Conservation (phyloP, 2,113 vertebrate species). For the Stegostoma tigrinum region DNA sequence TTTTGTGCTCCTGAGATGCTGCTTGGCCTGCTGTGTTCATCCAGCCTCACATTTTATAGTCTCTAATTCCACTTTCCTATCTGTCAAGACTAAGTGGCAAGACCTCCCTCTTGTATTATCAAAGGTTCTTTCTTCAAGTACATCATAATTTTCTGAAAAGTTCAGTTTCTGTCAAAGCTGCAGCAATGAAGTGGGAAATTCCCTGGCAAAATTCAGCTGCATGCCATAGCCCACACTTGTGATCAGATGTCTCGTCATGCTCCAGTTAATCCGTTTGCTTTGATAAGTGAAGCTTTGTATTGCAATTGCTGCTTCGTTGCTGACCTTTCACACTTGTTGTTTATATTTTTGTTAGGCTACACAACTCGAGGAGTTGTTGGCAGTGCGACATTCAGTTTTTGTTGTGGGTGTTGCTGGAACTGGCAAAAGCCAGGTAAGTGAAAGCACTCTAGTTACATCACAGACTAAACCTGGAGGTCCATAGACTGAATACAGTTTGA, state of each 20-base stretch:
- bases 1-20: too few species aligned
- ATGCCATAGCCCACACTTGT: background rate
- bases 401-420: constrained; percentile 62
- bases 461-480: background rate
- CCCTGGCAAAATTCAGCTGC: background rate
- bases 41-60: too few species aligned
- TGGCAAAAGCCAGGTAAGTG: constrained; percentile 61
- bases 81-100: too few species aligned
- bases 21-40: too few species aligned
- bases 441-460: constrained; percentile 23
- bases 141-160: background rate
- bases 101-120: too few species aligned
- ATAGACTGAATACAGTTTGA: background rate
- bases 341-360: constrained; percentile 51
- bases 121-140: too few species aligned
- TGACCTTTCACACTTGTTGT: background rate
- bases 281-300: background rate
- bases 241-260: background rate
- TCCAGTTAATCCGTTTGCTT: background rate
- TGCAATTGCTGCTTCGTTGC: background rate
- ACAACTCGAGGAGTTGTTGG: constrained; percentile 60
- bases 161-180: background rate
- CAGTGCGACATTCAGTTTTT: constrained; percentile 62
- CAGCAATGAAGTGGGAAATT: background rate
- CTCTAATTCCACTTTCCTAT: too few species aligned